phyloP scores from a whole-genome alignment of 2,797 vertebrate genomes.

The Geotrypetes seraphini region DNA sequence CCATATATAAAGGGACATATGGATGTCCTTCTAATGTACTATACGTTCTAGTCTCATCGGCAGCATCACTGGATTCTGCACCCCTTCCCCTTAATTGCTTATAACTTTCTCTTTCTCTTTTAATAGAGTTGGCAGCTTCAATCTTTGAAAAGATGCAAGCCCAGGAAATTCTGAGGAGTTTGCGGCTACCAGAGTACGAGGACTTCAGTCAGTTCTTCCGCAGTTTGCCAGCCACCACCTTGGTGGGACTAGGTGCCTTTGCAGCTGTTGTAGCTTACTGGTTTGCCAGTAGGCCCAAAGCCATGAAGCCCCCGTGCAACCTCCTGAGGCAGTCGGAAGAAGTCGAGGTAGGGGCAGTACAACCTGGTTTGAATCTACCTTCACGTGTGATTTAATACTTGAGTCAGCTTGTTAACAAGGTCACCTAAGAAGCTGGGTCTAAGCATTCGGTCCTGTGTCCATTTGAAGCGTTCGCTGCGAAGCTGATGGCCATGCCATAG shows the following conservation, averaged over 20 bases:
- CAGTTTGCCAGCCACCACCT: constrained; percentile 75
- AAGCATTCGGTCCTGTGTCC: too few relatives aligned
- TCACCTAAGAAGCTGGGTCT: too few relatives aligned
- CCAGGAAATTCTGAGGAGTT: constrained; percentile 77
- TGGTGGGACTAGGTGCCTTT: constrained; percentile 81
- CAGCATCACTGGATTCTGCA: too few relatives aligned
- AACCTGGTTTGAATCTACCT: too few relatives aligned
- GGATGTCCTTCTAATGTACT: too few relatives aligned
- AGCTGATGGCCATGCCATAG: too few relatives aligned
- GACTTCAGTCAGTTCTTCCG: constrained; percentile 79
- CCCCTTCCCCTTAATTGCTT: not conserved
- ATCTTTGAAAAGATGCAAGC: constrained; percentile 93
- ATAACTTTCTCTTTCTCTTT: constrained; percentile 1
- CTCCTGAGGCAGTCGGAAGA: constrained; percentile 83
- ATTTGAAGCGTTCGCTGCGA: too few relatives aligned
- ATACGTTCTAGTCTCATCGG: too few relatives aligned
- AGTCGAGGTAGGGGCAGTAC: constrained; percentile 69
- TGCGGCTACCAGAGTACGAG: constrained; percentile 76
- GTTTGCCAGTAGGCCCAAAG: constrained; percentile 78
- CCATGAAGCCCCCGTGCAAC: constrained; percentile 79
- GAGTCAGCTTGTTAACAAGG: too few relatives aligned
- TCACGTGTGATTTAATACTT: too few relatives aligned
- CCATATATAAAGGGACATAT: too few relatives aligned
- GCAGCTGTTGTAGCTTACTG: constrained; percentile 82
- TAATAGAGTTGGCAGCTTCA: constrained; percentile 78